phyloP scores from a whole-genome alignment of 1,140 invertebrate genomes.

The Drosophila mojavensis region DNA sequence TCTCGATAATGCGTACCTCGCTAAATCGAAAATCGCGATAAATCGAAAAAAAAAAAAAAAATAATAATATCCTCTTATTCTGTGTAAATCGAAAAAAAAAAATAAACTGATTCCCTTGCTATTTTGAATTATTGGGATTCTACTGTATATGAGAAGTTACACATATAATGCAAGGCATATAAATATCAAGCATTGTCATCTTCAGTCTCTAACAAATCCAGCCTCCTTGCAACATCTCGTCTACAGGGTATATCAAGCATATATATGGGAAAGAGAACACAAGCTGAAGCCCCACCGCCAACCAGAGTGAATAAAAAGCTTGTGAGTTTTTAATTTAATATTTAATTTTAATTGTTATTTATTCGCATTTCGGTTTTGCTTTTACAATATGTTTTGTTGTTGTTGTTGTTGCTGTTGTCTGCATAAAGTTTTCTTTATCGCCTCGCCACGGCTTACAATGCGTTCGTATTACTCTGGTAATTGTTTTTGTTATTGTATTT shows the following conservation, averaged over 20 bases:
- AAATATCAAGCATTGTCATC: too few species aligned
- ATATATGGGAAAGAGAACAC: background rate
- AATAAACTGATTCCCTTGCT: constrained; percentile 61
- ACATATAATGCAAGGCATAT: too few species aligned
- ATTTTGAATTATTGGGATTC: too few species aligned
- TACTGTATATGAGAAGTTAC: too few species aligned
- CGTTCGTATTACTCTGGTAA: constrained; percentile 25
- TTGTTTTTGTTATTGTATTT: constrained; percentile 41
- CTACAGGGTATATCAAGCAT: background rate
- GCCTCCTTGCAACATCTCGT: background rate
- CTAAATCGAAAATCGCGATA: too few species aligned
- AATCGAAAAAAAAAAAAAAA: constrained; percentile 24
- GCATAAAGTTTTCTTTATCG: constrained; percentile 68
- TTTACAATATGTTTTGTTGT: constrained; percentile 63
- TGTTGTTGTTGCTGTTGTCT: constrained; percentile 44
- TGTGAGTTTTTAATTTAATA: constrained; percentile 70
- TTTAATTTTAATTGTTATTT: constrained; percentile 82
- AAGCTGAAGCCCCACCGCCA: background rate
- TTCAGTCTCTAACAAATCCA: background rate
- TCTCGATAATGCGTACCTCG: too few species aligned
- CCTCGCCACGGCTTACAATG: constrained; percentile 37
- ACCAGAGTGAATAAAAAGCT: constrained; percentile 34
- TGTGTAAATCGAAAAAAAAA: too few species aligned
- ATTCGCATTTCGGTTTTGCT: constrained; percentile 70
- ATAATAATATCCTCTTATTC: too few species aligned